phyloP scores from a whole-genome alignment of 1,140 invertebrate genomes.

The Bombus haemorrhoidalis region DNA sequence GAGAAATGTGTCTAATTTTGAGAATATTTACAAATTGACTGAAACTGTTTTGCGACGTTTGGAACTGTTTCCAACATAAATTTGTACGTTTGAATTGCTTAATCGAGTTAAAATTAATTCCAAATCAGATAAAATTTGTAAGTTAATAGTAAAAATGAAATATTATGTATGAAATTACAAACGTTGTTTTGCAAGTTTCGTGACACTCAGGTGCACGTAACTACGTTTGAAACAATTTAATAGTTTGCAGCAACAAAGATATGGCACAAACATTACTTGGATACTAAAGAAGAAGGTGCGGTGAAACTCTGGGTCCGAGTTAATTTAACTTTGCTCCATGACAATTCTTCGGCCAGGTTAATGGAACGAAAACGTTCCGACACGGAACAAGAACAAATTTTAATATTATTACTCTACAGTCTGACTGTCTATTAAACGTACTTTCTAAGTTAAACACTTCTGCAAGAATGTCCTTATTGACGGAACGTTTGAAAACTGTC shows the following conservation, averaged over 20 bases:
- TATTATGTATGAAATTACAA: too few relatives aligned
- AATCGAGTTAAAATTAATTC: too few relatives aligned
- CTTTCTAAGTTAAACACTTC: not conserved
- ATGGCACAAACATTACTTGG: conserved; percentile 8
- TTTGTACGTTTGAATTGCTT: too few relatives aligned
- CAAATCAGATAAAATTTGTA: too few relatives aligned
- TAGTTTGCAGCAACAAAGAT: not conserved
- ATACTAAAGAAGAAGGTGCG: not conserved
- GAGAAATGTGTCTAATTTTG: too few relatives aligned
- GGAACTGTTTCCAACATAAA: too few relatives aligned
- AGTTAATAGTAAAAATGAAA: too few relatives aligned
- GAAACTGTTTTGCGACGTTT: too few relatives aligned
- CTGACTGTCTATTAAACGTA: not conserved
- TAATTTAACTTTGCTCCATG: conserved; percentile 36
- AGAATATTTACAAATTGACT: too few relatives aligned
- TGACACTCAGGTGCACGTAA: too few relatives aligned
- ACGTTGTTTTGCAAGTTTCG: too few relatives aligned
- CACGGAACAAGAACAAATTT: not conserved
- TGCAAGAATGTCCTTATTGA: not conserved
- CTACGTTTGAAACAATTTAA: conserved; percentile 9
- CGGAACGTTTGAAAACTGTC: too few relatives aligned
- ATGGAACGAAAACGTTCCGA: conserved; percentile 9
- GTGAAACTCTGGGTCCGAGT: not conserved
- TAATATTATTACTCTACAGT: not conserved
- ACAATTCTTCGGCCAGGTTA: conserved; percentile 9